Evolutionary conservation across 2,888 invertebrate species (phyloP).

Genomic region (Camptogramma bilineatum): DNA sequence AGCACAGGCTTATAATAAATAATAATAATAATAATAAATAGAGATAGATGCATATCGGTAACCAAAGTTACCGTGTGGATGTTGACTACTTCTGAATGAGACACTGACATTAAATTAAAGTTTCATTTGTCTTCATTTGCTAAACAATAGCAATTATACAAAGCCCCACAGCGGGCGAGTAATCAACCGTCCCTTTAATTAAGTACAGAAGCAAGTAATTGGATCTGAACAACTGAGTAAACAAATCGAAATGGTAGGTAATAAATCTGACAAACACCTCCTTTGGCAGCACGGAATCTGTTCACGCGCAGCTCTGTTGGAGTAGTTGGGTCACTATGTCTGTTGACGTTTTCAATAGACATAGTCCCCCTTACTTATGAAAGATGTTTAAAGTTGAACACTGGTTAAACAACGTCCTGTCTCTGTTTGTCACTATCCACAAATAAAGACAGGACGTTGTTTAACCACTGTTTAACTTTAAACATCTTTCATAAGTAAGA

Average conservation of each 20-base stretch:
- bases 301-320: conserved; percentile 54
- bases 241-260: conserved; percentile 85
- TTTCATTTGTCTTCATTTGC: conserved; percentile 86
- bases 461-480: too few relatives aligned
- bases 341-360: too few relatives aligned
- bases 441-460: too few relatives aligned
- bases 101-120: conserved; percentile 85
- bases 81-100: conserved; percentile 78
- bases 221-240: conserved; percentile 86
- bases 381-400: too few relatives aligned
- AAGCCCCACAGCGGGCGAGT: conserved; percentile 85
- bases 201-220: conserved; percentile 86
- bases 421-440: too few relatives aligned
- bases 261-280: conserved; percentile 84
- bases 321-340: conserved; percentile 47
- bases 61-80: conserved; percentile 65
- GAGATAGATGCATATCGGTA: conserved; percentile 34
- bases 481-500: too few relatives aligned
- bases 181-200: conserved; percentile 86
- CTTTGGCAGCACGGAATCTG: conserved; percentile 62
- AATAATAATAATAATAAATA: neutral
- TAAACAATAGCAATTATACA: conserved; percentile 86
- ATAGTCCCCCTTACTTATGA: too few relatives aligned
- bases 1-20: too few relatives aligned
- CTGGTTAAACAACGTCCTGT: too few relatives aligned